Conservation (phyloP, 2,888 invertebrate genomes). For the Nomada lathburiana region DNA sequence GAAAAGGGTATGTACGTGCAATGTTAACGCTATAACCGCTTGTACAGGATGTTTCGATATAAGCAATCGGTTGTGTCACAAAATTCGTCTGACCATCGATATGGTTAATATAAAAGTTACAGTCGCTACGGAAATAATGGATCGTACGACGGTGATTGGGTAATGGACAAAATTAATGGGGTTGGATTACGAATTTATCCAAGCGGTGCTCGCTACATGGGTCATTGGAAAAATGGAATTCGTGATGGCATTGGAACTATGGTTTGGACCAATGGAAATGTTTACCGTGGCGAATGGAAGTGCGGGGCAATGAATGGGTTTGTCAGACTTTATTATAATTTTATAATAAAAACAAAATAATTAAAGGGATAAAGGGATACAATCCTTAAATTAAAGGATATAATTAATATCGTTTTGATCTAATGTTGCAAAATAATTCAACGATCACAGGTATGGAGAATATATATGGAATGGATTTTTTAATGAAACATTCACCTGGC, state of each 20-base stretch:
- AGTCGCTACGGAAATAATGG: conserved; percentile 77
- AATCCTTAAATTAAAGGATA: background rate
- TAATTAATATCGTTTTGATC: background rate
- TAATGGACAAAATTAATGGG: conserved; percentile 84
- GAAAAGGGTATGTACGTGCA: conserved; percentile 78
- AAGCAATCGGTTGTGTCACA: background rate
- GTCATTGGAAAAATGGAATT: conserved; percentile 85
- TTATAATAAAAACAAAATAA: background rate
- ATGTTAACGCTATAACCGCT: background rate
- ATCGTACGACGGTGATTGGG: conserved; percentile 84
- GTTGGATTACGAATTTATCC: conserved; percentile 86
- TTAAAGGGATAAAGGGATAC: background rate
- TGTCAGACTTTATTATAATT: conserved; percentile 2
- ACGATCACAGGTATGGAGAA: conserved; percentile 84
- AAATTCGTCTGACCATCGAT: background rate
- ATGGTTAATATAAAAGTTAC: conserved; percentile 55
- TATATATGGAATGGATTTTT: conserved; percentile 87
- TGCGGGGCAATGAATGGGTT: conserved; percentile 86
- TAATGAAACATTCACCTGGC: conserved; percentile 86
- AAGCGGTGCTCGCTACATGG: conserved; percentile 86
- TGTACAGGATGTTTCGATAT: background rate
- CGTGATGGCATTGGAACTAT: conserved; percentile 87
- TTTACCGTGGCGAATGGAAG: conserved; percentile 87
- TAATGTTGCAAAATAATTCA: background rate
- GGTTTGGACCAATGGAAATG: conserved; percentile 87